These are phyloP conservation scores for Solen grandis DNA, from an alignment of 1,140 invertebrate species.

Conservation along the genomic window DNA sequence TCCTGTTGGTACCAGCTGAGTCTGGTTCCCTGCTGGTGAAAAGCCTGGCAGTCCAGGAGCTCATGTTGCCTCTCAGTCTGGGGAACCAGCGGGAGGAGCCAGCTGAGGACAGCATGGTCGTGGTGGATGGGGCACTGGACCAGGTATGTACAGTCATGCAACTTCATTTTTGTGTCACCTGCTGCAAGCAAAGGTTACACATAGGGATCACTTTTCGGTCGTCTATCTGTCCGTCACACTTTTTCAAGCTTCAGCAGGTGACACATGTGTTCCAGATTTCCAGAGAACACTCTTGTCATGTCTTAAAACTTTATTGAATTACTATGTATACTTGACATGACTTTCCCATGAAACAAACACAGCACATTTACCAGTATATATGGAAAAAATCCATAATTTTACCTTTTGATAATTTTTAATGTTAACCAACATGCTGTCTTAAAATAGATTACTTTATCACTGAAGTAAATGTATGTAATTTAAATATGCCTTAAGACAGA, in stretches of 20 bases:
- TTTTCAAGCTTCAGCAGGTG: neutral
- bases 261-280: neutral
- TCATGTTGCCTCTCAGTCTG: conserved; percentile 51
- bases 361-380: too few species aligned
- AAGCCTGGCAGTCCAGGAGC: conserved; percentile 62
- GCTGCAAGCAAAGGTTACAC: neutral
- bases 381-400: too few species aligned
- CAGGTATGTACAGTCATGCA: conserved; percentile 25
- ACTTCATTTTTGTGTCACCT: neutral
- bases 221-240: neutral
- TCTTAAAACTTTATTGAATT: neutral
- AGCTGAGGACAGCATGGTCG: neutral
- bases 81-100: neutral
- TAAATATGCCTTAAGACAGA: too few species aligned
- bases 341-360: too few species aligned
- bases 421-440: too few species aligned
- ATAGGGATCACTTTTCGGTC: neutral
- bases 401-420: too few species aligned
- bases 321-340: too few species aligned
- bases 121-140: conserved; percentile 1
- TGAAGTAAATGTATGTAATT: too few species aligned
- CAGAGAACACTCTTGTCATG: neutral
- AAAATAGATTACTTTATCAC: too few species aligned
- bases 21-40: conserved; percentile 64
- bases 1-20: conserved; percentile 65